Base-by-base conservation (phyloP, 2,888 invertebrate genomes). In the Pheosia gnoma region DNA sequence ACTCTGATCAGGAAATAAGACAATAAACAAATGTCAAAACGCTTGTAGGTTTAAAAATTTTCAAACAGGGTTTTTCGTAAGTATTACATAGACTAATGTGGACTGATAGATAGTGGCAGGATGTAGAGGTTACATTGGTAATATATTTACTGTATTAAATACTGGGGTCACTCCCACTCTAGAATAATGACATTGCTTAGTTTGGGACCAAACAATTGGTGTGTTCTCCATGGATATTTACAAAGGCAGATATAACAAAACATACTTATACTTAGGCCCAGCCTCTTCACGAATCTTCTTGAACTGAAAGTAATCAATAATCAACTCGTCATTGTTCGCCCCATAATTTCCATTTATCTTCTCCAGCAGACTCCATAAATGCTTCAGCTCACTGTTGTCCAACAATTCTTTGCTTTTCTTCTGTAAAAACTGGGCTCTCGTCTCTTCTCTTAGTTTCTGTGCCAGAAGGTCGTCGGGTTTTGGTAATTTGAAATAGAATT, bases 301-400 rank as follows among this genome's bases (percentile, higher is more conserved):
- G 82, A 97, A 98, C 86, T 98, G 97, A 68, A 95, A 94, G 85
- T 98, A 98, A 84, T 96, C 97, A 62, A 98, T 97, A 67, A 97
- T 95, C 74, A 98, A 96, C 78, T 98, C 98, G 66, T 97, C 97
- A 67, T 89, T 93, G 55, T 80, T 90, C 0, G 85, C 80, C 51
- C 95, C 95, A 49, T 96, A 96, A 65, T 95, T 96, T 25, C 96
- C 97, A 75, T 97, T 97, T 60, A 97, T 95, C 73, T 97, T 96
- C 85, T 98, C 97, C 67, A 99, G 87, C 59, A 97, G 89, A 55
- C 95, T 95, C 98, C 98, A 98, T 0, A 99, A 88, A 53, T 96
- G 95, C 87, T 97, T 96, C 59, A 98, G 86, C 87, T 99, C 98
- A 81, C 96, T 96, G 83, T 97, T 98, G 85, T 98, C 97, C 38